phyloP scores from a whole-genome alignment of 2,797 vertebrate species.

The Haliaeetus albicilla region DNA sequence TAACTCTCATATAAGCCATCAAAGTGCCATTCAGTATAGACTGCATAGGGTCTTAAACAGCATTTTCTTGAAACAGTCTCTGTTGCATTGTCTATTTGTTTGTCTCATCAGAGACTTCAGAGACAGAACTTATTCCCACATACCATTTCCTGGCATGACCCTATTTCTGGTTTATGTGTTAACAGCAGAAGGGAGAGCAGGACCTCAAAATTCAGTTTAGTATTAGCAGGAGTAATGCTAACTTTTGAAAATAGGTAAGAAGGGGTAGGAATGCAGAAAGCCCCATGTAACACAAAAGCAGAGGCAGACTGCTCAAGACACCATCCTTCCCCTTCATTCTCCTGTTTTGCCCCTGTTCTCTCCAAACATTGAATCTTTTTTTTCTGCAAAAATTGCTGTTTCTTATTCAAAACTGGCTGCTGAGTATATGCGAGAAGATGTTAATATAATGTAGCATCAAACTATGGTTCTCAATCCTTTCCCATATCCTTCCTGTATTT shows the following conservation, averaged over 20 bases:
- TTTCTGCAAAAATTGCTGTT: neutral
- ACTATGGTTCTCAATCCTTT: neutral
- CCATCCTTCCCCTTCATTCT: neutral
- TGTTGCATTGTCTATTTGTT: neutral
- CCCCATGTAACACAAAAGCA: neutral
- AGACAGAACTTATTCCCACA: neutral
- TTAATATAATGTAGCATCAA: neutral
- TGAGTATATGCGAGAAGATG: neutral
- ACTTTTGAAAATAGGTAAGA: neutral
- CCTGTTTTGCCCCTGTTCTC: neutral
- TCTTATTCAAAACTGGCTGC: neutral
- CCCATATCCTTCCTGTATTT: neutral
- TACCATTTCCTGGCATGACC: neutral
- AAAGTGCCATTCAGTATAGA: neutral
- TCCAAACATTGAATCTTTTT: neutral
- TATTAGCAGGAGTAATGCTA: neutral
- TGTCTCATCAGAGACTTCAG: neutral
- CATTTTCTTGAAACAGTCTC: neutral
- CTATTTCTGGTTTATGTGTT: neutral
- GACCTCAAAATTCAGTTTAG: neutral
- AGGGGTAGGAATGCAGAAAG: neutral
- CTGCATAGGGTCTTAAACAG: neutral
- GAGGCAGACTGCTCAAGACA: neutral
- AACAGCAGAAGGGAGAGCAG: neutral
- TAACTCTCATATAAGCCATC: neutral